Evolutionary conservation across 2,888 invertebrate genomes (phyloP).

Genomic region (Altica lythri): DNA sequence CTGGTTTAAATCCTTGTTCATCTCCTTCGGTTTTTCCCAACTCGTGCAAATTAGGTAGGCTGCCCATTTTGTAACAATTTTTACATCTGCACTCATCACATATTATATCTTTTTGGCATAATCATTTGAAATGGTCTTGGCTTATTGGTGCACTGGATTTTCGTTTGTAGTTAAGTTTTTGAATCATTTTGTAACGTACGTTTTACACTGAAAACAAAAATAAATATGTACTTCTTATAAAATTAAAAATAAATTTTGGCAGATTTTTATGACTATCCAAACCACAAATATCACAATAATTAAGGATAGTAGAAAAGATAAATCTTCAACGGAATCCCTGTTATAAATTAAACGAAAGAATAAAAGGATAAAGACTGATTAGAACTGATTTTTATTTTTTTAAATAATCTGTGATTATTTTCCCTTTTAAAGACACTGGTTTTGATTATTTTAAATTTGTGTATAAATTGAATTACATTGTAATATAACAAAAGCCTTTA

Average conservation of each 20-base stretch:
- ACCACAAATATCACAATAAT: too few relatives aligned
- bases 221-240: not conserved
- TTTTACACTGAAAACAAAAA: constrained; percentile 10
- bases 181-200: constrained; percentile 5
- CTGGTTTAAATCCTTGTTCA: constrained; percentile 34
- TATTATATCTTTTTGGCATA: constrained; percentile 20
- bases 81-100: constrained; percentile 37
- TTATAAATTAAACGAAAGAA: too few relatives aligned
- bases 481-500: too few relatives aligned
- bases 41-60: constrained; percentile 69
- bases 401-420: too few relatives aligned
- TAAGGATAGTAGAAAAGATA: too few relatives aligned
- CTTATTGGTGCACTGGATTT: not conserved
- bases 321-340: too few relatives aligned
- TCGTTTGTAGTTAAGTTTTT: constrained; percentile 9
- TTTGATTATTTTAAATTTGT: too few relatives aligned
- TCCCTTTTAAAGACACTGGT: too few relatives aligned
- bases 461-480: too few relatives aligned
- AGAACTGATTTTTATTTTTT: too few relatives aligned
- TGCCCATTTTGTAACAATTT: constrained; percentile 61
- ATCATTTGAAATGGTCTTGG: constrained; percentile 16
- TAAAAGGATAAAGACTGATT: too few relatives aligned
- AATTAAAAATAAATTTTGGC: not conserved
- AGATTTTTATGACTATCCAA: not conserved
- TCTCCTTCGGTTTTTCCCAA: constrained; percentile 55